Evolutionary conservation across 2,797 vertebrate species (phyloP).

Genomic region (Protonibea diacanthus): DNA sequence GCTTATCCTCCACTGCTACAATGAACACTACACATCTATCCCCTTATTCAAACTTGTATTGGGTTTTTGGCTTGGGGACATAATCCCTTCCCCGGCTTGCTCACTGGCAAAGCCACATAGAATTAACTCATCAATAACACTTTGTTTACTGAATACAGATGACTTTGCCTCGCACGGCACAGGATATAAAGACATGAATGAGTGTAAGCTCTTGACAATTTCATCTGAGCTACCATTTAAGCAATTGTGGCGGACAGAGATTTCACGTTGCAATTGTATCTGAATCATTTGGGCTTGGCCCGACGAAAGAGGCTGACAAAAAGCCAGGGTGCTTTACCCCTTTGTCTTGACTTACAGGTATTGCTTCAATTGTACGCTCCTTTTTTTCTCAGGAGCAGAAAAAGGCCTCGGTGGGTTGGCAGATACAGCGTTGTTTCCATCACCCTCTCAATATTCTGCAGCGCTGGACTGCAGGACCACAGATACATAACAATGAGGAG

Average conservation of each 20-base stretch:
- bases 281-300: constrained; percentile 64
- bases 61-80: constrained; percentile 77
- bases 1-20: constrained; percentile 78
- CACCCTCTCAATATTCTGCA: constrained; percentile 43
- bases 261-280: constrained; percentile 64
- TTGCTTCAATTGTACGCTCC: constrained; percentile 47
- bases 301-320: constrained; percentile 53
- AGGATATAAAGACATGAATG: constrained; percentile 66
- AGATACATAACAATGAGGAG: constrained; percentile 77
- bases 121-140: constrained; percentile 80
- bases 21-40: constrained; percentile 69
- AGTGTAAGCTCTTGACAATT: constrained; percentile 66
- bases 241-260: constrained; percentile 73
- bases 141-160: constrained; percentile 78
- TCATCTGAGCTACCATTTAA: constrained; percentile 74
- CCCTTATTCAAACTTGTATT: constrained; percentile 76
- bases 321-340: constrained; percentile 41
- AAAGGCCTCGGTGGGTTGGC: constrained; percentile 53
- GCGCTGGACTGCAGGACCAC: constrained; percentile 59
- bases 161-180: constrained; percentile 70
- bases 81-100: constrained; percentile 79
- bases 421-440: constrained; percentile 35
- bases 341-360: constrained; percentile 68
- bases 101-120: constrained; percentile 79
- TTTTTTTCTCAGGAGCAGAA: constrained; percentile 52